A percentile compares a stretch with the other conserved stretches of the same genome.
These are phyloP conservation scores for Rhynchophorus ferrugineus DNA, from an alignment of 1,140 invertebrate species.

Conservation along the genomic window DNA sequence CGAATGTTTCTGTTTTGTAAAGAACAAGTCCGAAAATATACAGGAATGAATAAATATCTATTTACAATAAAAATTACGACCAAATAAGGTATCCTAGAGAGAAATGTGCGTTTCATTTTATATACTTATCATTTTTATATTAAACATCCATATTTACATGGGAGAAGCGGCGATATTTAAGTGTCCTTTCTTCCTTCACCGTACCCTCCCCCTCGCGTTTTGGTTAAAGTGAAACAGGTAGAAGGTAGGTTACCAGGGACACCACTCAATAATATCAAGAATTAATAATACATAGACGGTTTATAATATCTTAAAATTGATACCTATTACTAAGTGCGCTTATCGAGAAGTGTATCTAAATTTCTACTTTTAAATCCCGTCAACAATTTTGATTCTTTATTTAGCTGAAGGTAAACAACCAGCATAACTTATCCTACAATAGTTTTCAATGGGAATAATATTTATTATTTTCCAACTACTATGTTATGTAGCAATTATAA, in stretches of 20 bases:
- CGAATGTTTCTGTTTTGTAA: neutral
- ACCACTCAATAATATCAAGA: neutral
- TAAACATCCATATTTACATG: constrained; percentile 13
- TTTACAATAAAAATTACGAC: constrained; percentile 3
- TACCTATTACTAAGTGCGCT: neutral
- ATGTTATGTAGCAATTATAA: too few relatives aligned
- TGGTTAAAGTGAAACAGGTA: neutral
- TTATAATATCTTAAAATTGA: neutral
- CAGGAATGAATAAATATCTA: constrained; percentile 1
- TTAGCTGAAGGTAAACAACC: too few relatives aligned
- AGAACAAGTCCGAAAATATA: constrained; percentile 3
- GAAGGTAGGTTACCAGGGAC: neutral
- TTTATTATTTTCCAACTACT: too few relatives aligned
- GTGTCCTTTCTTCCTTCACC: neutral
- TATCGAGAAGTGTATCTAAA: too few relatives aligned
- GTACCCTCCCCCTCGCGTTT: neutral
- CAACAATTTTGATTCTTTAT: too few relatives aligned
- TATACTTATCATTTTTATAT: neutral
- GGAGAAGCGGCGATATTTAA: constrained; percentile 12
- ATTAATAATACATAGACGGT: neutral
- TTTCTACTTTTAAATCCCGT: too few relatives aligned
- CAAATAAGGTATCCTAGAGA: constrained; percentile 14
- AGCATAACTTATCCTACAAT: too few relatives aligned
- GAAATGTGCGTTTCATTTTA: constrained; percentile 10
- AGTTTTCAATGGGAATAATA: too few relatives aligned